Base-by-base conservation (phyloP, 1,140 invertebrate genomes). In the Trypoxylus dichotomus region DNA sequence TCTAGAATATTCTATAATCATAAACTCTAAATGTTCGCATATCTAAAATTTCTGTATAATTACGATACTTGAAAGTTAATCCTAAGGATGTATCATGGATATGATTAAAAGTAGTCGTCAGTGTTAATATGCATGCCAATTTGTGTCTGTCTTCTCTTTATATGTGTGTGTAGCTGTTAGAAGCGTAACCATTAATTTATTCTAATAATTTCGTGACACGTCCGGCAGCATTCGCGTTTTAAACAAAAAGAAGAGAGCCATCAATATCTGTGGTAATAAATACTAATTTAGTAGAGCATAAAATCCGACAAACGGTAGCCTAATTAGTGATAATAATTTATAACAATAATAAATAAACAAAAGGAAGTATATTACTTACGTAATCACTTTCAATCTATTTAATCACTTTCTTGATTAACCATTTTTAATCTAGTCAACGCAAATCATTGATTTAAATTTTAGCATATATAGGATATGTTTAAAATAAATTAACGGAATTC, bases 301-400 rank as follows among this genome's bases (percentile, higher is more conserved):
- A 68, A 68, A 27, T 68, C 24, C 24, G 11, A 29, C 25, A 8
- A 29, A 68, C 60, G 60, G 60, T 68, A 68, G 60, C 60, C 60
- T 68, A 68, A 68, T 68, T 68, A 68, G 60, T 68, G 60, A 68
- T 68, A 68, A 68, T 68, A 68, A 68, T 29, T 29, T 29, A 29
- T 24, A 10, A 68, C 10, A 29, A 27, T 68, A 68, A 68, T 27
- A 25, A 68, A 68, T 13, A 68, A 25, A 27, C 21, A 29, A 29
- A 8, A 58, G 21, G 15, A 68, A 68, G n/a, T n/a, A 24, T 10
- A 24, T 68, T 24, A 68, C 24, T 19, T 68, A 68, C 27, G 7
- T 68, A 24, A 68, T 68, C 24, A 68, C 21, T 10, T 68, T 27
- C n/a, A 60, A 27, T 68, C 1, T 24, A 6, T 27, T 54, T 8